Conservation (phyloP, 2,113 vertebrate species). For the Porphyrio hochstetteri region DNA sequence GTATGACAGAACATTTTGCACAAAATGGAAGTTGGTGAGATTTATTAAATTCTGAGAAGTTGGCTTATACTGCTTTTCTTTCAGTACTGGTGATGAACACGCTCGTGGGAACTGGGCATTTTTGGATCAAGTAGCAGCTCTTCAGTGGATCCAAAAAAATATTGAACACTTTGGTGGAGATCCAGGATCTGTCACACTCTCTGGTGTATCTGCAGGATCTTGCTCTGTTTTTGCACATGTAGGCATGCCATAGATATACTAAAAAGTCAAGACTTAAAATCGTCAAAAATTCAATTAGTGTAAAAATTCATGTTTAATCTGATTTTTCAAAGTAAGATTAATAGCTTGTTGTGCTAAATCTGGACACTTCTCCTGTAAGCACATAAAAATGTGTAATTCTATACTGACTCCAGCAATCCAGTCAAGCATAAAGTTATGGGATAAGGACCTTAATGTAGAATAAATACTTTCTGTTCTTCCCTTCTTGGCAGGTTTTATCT, state of each 20-base stretch:
- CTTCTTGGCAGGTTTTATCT: slow-evolving; percentile 43
- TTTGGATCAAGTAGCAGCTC: slow-evolving; percentile 86
- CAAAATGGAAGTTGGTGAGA: background rate
- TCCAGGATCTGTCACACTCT: slow-evolving; percentile 85
- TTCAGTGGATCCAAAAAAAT: slow-evolving; percentile 85
- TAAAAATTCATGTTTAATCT: background rate
- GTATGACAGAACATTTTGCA: background rate
- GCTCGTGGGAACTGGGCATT: slow-evolving; percentile 83
- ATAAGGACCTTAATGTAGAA: background rate
- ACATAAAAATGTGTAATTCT: background rate
- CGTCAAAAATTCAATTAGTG: background rate
- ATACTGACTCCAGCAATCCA: background rate
- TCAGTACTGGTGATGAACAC: slow-evolving; percentile 85
- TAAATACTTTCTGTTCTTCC: background rate
- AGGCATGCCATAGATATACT: background rate
- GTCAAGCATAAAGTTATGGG: background rate
- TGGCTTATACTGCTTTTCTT: background rate
- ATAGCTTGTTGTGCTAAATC: background rate
- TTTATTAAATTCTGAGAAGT: background rate
- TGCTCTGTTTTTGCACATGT: slow-evolving; percentile 82
- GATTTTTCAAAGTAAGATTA: background rate
- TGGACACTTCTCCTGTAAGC: background rate
- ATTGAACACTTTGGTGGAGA: slow-evolving; percentile 88
- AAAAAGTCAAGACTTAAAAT: background rate
- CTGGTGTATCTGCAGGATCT: slow-evolving; percentile 87